Conservation (phyloP, 2,113 vertebrate genomes). For the Cyanoderma ruficeps region DNA sequence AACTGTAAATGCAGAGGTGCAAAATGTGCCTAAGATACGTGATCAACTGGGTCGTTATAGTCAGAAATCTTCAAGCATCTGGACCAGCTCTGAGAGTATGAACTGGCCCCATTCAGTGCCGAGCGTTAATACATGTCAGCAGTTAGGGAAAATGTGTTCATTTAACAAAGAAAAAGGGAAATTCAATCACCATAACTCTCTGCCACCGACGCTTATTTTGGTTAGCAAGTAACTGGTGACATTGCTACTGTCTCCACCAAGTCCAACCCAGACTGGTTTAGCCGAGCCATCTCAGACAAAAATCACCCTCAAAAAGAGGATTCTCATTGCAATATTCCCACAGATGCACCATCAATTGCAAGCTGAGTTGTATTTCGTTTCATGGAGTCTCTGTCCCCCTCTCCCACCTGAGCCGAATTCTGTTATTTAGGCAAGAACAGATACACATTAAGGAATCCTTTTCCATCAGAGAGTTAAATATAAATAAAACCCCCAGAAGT, state of each 20-base stretch:
- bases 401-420: neutral
- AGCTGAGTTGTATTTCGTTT: neutral
- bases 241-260: neutral
- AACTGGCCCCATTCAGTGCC: neutral
- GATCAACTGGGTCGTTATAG: accelerated
- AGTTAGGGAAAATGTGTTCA: neutral
- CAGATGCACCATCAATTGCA: neutral
- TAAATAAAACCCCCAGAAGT: neutral
- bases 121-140: neutral
- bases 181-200: neutral
- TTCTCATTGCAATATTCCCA: neutral
- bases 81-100: neutral
- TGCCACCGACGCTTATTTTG: neutral
- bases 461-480: neutral
- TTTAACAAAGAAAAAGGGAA: neutral
- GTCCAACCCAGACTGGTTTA: neutral
- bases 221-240: neutral
- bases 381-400: neutral
- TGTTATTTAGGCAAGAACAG: neutral
- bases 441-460: neutral
- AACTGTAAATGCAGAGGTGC: neutral
- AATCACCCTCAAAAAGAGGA: neutral
- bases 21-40: neutral
- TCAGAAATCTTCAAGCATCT: neutral
- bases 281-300: neutral